Base-by-base conservation (phyloP, 2,888 invertebrate species). In the Vandiemenella viatica region DNA sequence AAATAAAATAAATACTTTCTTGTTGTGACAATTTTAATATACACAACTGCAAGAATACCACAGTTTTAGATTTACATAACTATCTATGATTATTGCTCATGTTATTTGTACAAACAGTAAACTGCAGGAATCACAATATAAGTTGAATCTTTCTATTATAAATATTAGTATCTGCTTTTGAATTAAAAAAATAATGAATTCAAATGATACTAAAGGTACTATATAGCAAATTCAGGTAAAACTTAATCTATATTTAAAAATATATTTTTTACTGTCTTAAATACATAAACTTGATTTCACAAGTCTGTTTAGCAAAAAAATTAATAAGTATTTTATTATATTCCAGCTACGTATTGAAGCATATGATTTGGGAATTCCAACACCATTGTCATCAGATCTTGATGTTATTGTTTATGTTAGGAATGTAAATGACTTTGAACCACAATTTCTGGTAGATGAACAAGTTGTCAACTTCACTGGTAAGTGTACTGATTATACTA, bases 381-480 rank as follows among this genome's bases (percentile, higher is more conserved):
- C 90, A 0, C 80, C 90, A 0, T 67, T 92, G 3, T 88, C 88
- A 58, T 82, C 88, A 0, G 91, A 90, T 65, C 68, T 92, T 38
- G 91, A 92, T 66, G 66, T 92, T 1, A 86, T 84, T 4, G 79
- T 92, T 55, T 89, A 90, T 62, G 83, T 92, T 0, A 80, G 83
- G 51, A 89, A 90, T 63, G 82, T 91, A 0, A 89, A 91, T 65
- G 89, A 86, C 62, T 89, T 86, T 64, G 82, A 87, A 50, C 91
- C 92, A 0, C 81, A 89, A 56, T 92, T 92, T 66, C 70, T 83
- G 21, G 71, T 80, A 37, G 81, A 82, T 56, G 75, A 79, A 53
- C 76, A 82, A 58, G 63, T 71, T 17, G 72, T 85, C 0, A 85
- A 85, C 63, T 81, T 89, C 52, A 86, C 84, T 45, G 76, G 76